phyloP scores from a whole-genome alignment of 2,888 invertebrate genomes.

The Cheiracanthium punctorium region DNA sequence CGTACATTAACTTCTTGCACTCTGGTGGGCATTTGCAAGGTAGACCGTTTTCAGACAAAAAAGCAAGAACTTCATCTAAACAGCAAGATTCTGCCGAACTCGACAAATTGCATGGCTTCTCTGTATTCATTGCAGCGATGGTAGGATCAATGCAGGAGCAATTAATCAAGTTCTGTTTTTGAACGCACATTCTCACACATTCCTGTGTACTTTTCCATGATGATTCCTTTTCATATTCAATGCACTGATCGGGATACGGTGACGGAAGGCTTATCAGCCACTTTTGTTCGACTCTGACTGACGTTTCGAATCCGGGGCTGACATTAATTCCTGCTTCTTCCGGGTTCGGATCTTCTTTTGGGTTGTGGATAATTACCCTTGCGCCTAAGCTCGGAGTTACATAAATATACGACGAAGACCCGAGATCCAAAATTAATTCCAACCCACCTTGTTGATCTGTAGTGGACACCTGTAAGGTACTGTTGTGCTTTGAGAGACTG shows the following conservation, averaged over 20 bases:
- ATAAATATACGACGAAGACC: conserved; percentile 56
- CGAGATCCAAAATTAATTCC: conserved; percentile 63
- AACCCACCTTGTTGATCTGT: not conserved
- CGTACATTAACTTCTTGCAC: conserved; percentile 11
- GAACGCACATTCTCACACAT: conserved; percentile 21
- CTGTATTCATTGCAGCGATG: not conserved
- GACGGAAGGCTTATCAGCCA: conserved; percentile 42
- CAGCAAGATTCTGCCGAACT: conserved; percentile 25
- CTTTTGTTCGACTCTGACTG: conserved; percentile 1
- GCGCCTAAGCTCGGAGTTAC: conserved; percentile 67
- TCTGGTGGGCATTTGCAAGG: conserved; percentile 41
- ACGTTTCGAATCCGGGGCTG: no score
- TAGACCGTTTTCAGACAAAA: not conserved
- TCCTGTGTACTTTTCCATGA: not conserved
- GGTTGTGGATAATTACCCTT: conserved; percentile 68
- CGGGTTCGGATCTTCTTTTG: conserved; percentile 42
- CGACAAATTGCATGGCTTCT: conserved; percentile 20
- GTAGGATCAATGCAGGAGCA: conserved; percentile 46
- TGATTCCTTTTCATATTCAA: conserved; percentile 21
- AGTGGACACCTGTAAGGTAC: no score
- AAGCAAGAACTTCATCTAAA: conserved; percentile 20
- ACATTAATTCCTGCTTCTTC: conserved; percentile 49
- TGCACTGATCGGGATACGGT: conserved; percentile 70
- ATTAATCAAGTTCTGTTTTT: conserved; percentile 5
- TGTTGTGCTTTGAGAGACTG: no score